These are phyloP conservation scores for Procavia capensis DNA, from an alignment of 2,113 vertebrate genomes.

Conservation along the genomic window DNA sequence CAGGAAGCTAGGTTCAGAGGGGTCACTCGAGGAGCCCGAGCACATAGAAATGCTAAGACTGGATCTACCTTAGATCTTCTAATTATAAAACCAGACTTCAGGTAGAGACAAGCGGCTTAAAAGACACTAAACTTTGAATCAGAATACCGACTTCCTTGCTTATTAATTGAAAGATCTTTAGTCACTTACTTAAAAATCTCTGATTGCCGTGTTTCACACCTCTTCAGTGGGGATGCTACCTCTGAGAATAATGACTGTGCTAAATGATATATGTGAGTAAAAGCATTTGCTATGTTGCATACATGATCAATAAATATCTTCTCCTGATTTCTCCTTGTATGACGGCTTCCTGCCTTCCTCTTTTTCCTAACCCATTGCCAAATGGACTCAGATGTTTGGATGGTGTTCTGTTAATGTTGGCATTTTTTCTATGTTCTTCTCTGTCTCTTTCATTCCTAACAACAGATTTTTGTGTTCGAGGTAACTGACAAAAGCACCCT, in stretches of 20 bases:
- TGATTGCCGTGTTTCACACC: not conserved
- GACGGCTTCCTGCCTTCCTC: not conserved
- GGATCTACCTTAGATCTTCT: not conserved
- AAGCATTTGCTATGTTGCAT: not conserved
- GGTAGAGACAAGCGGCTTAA: not conserved
- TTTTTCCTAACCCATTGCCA: not conserved
- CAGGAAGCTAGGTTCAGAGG: not conserved
- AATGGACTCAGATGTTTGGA: not conserved
- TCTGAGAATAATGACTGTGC: not conserved
- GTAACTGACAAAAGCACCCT: not conserved
- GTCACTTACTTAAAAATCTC: not conserved
- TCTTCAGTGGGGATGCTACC: not conserved
- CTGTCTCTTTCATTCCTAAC: not conserved
- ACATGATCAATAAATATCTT: not conserved
- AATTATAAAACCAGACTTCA: not conserved
- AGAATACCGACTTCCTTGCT: not conserved
- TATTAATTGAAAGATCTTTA: not conserved
- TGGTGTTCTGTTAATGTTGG: not conserved
- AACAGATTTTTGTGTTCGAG: not conserved
- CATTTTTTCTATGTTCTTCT: not conserved
- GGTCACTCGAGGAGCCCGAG: not conserved
- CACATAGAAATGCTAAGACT: not conserved
- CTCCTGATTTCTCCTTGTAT: not conserved
- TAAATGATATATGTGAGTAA: not conserved
- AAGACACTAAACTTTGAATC: not conserved